These are phyloP conservation scores for Habrosyne pyritoides DNA, from an alignment of 2,888 invertebrate species.

Conservation along the genomic window DNA sequence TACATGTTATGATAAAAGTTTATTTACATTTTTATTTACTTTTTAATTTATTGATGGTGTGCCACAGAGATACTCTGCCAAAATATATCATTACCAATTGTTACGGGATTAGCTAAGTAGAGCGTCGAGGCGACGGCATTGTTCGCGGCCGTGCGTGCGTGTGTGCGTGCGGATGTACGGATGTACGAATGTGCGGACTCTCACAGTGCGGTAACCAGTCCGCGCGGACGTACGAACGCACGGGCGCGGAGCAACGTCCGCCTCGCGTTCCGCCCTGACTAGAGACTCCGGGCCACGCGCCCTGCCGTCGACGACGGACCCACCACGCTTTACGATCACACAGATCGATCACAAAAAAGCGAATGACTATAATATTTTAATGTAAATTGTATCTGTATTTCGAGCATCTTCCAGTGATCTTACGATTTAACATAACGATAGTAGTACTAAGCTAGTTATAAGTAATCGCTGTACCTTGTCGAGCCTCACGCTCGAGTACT, in stretches of 20 bases:
- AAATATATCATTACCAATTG: slow-evolving; percentile 82
- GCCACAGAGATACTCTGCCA: slow-evolving; percentile 84
- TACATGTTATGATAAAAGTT: slow-evolving; percentile 79
- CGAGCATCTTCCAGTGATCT: slow-evolving; percentile 81
- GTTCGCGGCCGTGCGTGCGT: not conserved
- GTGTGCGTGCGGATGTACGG: not conserved
- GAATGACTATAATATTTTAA: slow-evolving; percentile 53
- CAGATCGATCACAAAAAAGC: slow-evolving; percentile 48
- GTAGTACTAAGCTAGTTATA: slow-evolving; percentile 73
- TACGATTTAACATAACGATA: slow-evolving; percentile 69
- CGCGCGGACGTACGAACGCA: slow-evolving; percentile 7
- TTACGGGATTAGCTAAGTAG: slow-evolving; percentile 53
- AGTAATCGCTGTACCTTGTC: slow-evolving; percentile 74
- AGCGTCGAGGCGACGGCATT: slow-evolving; percentile 15
- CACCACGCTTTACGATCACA: slow-evolving; percentile 43
- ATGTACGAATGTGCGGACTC: not conserved
- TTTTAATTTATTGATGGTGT: slow-evolving; percentile 83
- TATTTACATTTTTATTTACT: slow-evolving; percentile 82
- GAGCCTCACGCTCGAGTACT: slow-evolving; percentile 64
- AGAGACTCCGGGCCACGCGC: slow-evolving; percentile 30
- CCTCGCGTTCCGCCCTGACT: slow-evolving; percentile 30
- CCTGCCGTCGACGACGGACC: slow-evolving; percentile 33
- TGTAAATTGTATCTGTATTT: slow-evolving; percentile 68
- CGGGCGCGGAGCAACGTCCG: slow-evolving; percentile 22
- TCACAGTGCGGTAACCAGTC: not conserved